Evolutionary conservation across 2,888 invertebrate species (phyloP).

Genomic region (Gymnoscelis rufifasciata): DNA sequence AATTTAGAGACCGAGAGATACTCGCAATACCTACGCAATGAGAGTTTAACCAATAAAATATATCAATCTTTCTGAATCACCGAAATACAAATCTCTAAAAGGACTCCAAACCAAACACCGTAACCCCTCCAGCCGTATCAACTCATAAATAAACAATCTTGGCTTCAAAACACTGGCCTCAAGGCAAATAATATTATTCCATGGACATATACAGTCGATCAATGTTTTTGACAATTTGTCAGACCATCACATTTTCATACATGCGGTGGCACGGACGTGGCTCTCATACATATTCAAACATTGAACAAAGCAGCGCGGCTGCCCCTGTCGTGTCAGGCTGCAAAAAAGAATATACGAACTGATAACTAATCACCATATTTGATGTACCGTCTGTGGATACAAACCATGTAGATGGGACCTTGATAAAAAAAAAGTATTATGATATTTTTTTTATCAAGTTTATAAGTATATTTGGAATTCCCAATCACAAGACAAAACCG

Average conservation of each 20-base stretch:
- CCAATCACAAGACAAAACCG: no score
- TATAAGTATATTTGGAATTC: no score
- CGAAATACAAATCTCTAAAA: constrained; percentile 26
- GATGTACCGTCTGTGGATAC: no score
- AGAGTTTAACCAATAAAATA: not conserved
- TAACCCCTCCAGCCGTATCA: constrained; percentile 28
- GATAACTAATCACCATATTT: constrained; percentile 46
- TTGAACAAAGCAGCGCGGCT: constrained; percentile 67
- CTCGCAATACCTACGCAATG: no score
- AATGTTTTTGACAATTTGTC: constrained; percentile 77
- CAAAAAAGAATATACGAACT: constrained; percentile 57
- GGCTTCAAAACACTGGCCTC: constrained; percentile 39
- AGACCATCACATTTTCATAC: constrained; percentile 75
- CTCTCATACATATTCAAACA: constrained; percentile 76
- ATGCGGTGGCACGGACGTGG: constrained; percentile 59
- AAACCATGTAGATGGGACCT: no score
- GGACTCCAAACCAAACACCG: constrained; percentile 20
- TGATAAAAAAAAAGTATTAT: constrained; percentile 18
- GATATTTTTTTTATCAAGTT: no score
- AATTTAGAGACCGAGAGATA: no score
- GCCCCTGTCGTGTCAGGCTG: constrained; percentile 67
- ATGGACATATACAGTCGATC: constrained; percentile 62
- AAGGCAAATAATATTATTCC: constrained; percentile 50
- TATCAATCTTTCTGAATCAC: constrained; percentile 23
- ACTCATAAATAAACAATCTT: constrained; percentile 50